Evolutionary conservation across 2,888 invertebrate species (phyloP), one percentile per base, ranked within the genome.

Genomic region (Acanthacorydalis orientalis): DNA sequence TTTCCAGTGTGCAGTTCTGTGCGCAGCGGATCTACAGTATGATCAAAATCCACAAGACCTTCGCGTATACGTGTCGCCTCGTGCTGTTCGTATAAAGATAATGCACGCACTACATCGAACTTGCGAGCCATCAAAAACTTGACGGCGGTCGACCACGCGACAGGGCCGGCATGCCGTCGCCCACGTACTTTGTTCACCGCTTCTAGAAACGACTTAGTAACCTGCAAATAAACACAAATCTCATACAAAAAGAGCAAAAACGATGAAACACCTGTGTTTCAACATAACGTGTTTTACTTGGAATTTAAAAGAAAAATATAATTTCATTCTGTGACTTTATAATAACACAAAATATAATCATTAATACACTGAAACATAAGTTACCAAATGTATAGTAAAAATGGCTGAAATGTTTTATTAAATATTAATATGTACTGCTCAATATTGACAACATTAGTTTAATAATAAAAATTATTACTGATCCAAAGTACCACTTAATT

Each of bases 51-150:
- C 53, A 77, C 78, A 52, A 96, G 77, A 46, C 89, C 88, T 69
- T 96, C 95, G 52, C 84, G 75, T 52, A 82, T 75, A 53, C 95
- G 75, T 43, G 88, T 92, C 48, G 82, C 78, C 69, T 95, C 90
- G 68, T 96, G 93, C 61, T 91, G 88, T 57, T 89, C 80, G 68
- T 89, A 95, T n/a, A 96, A 73, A 12, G 85, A 80, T 47, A 93
- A 75, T 49, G 95, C 93, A 56, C 95, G 77, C 41, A 78, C 73
- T 47, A 93, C 84, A 65, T 95, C 93, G 65, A 95, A 96, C 71
- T 96, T 96, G 55, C 95, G 78, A 54, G 96, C 95, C 58, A 85
- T 78, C 59, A 92, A 70, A 69, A 92, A 92, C 68, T 90, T 89
- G 53, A 93, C 79, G 43, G 93, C 95, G n/a, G 89, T 87, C 51